Conservation (phyloP, 2,113 vertebrate species). For the Stegastes partitus region DNA sequence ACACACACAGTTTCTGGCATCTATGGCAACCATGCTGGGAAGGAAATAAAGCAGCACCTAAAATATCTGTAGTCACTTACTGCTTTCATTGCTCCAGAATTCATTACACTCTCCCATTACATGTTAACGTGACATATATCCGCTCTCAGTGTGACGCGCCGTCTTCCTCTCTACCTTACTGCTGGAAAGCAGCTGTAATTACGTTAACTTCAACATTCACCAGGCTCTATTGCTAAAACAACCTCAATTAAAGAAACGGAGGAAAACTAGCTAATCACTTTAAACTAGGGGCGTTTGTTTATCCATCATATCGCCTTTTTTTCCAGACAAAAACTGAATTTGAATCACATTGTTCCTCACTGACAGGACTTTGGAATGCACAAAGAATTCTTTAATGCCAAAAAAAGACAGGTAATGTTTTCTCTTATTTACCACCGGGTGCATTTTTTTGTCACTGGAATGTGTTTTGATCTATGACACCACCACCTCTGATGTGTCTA, state of each 20-base stretch:
- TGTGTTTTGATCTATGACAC: no score
- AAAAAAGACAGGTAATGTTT: no score
- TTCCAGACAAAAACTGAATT: neutral
- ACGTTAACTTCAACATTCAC: slow-evolving; percentile 1
- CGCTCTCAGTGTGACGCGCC: neutral
- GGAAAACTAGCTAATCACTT: neutral
- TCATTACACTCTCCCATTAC: slow-evolving; percentile 26
- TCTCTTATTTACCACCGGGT: no score
- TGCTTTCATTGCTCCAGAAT: slow-evolving; percentile 27
- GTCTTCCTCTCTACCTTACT: neutral
- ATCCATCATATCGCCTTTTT: slow-evolving; percentile 9
- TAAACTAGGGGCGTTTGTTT: slow-evolving; percentile 17
- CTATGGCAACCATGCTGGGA: slow-evolving; percentile 50
- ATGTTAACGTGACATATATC: slow-evolving; percentile 21
- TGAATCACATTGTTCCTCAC: no score
- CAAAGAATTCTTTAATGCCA: no score
- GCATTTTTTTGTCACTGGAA: no score
- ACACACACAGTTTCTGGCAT: slow-evolving; percentile 55
- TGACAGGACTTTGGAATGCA: no score
- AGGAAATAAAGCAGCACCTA: slow-evolving; percentile 25
- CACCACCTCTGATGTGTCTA: no score
- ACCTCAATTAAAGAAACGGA: neutral
- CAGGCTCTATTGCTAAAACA: neutral
- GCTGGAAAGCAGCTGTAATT: slow-evolving; percentile 33
- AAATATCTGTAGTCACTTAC: slow-evolving; percentile 11